Conservation (phyloP, 2,113 vertebrate species). For the Passer montanus region DNA sequence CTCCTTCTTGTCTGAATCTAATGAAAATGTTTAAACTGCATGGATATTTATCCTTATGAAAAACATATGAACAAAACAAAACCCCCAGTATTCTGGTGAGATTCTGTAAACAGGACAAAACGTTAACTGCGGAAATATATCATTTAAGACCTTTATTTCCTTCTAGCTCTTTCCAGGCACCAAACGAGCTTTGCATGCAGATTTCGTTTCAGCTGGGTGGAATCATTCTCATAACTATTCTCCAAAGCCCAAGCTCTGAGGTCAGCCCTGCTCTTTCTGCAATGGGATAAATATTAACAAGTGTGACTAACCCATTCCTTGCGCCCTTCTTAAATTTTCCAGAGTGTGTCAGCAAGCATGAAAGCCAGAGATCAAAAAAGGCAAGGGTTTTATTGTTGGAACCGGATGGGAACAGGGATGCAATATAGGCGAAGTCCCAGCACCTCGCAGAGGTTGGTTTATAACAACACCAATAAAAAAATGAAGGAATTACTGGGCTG, state of each 20-base stretch:
- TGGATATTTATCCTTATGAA: conserved; percentile 62
- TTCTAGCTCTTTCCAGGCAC: conserved; percentile 63
- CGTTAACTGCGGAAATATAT: conserved; percentile 49
- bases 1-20: conserved; percentile 49
- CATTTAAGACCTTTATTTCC: conserved; percentile 63
- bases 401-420: conserved; percentile 10
- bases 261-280: conserved; percentile 53
- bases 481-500: not conserved
- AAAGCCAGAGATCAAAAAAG: conserved; percentile 45
- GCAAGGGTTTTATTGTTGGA: conserved; percentile 37
- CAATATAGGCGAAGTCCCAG: not conserved
- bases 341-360: conserved; percentile 51
- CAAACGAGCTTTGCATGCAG: conserved; percentile 51
- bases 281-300: conserved; percentile 67
- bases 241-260: conserved; percentile 63
- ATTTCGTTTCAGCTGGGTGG: conserved; percentile 59
- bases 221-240: conserved; percentile 47
- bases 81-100: conserved; percentile 39
- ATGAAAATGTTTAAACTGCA: conserved; percentile 61
- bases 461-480: conserved; percentile 12
- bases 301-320: conserved; percentile 70
- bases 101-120: conserved; percentile 63
- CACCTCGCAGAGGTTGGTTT: not conserved
- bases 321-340: conserved; percentile 63
- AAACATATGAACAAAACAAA: conserved; percentile 67